A percentile compares a stretch with the other conserved stretches of the same genome.
Evolutionary conservation across 2,113 vertebrate species (phyloP).

Genomic region (Callaeas wilsoni): DNA sequence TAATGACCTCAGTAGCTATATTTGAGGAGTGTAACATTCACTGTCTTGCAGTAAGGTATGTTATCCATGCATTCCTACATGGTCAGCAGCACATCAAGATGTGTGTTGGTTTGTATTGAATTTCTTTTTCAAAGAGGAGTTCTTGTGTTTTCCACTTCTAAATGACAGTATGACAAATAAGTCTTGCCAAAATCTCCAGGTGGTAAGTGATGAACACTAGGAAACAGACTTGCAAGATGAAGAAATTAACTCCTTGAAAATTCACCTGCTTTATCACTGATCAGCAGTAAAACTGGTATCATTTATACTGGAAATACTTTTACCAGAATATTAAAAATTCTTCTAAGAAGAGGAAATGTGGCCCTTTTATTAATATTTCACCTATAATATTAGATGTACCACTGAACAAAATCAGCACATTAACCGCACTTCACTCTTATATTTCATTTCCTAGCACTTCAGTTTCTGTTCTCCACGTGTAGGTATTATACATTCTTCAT

Average conservation of each 20-base stretch:
- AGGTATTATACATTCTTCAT: neutral
- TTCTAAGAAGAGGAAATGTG: neutral
- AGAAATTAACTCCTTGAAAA: neutral
- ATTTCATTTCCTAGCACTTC: neutral
- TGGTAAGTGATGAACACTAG: neutral
- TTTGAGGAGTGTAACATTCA: neutral
- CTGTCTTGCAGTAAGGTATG: neutral
- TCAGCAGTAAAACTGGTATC: neutral
- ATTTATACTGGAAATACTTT: neutral
- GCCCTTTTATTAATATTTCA: neutral
- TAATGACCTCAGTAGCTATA: neutral
- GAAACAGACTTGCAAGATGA: neutral
- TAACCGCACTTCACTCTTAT: neutral
- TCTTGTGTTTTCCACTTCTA: neutral
- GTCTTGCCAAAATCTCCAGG: neutral
- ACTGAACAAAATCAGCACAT: neutral
- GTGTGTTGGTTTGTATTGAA: neutral
- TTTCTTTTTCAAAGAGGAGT: neutral
- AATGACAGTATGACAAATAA: neutral
- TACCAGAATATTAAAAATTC: neutral
- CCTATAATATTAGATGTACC: neutral
- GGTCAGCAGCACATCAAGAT: neutral
- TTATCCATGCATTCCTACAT: neutral
- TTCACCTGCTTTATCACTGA: neutral
- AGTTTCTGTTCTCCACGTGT: slow-evolving; percentile 35